Base-by-base conservation (phyloP, 2,888 invertebrate species). In the Dolichomitus sp. region DNA sequence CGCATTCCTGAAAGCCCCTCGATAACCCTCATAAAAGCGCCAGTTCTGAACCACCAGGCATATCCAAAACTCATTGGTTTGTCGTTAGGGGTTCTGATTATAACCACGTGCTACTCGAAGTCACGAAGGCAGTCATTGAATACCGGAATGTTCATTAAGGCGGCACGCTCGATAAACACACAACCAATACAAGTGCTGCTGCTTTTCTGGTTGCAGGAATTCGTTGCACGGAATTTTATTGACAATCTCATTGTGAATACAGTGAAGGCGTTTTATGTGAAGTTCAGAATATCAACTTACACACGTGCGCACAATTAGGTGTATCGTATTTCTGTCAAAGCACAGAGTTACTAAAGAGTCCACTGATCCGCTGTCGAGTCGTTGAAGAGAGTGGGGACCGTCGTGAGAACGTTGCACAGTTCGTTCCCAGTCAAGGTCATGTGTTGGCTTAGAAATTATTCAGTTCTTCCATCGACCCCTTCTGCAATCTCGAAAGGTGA, bases 391-490 rank as follows among this genome's bases (percentile, higher is more conserved):
- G 37, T 37, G 1, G 12, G 17, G 12, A 23, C 40, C 17, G 37
- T 19, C 19, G 17, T 11, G 5, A 54, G 4, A 72, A 66, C 40
- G 33, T 66, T 33, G 57, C 40, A 40, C 66, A 40, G 73, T 37
- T 57, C 42, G 23, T 73, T 63, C 68, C 68, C 72, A 48, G 52
- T 73, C 65, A 74, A 42, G 74, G 69, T 54, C 45, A 45, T 61
- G 42, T 42, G 72, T 70, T 74, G 52, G n/a, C 52, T 42, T 11
- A 68, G 33, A 65, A 80, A 77, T 80, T 59, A 80, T 77, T 80
- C 73, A 83, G 42, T 50, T 19, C 48, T n/a, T 11, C 65, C 57
- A 79, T 82, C 75, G 83, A 69, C 40, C 66, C 57, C 61, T 52
- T 27, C 19, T 45, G 54, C 72, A 19, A 61, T 76, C 40, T 50